A percentile compares a stretch with the other conserved stretches of the same genome.
Evolutionary conservation across 2,888 invertebrate genomes (phyloP).

Genomic region (Nomada fucata): DNA sequence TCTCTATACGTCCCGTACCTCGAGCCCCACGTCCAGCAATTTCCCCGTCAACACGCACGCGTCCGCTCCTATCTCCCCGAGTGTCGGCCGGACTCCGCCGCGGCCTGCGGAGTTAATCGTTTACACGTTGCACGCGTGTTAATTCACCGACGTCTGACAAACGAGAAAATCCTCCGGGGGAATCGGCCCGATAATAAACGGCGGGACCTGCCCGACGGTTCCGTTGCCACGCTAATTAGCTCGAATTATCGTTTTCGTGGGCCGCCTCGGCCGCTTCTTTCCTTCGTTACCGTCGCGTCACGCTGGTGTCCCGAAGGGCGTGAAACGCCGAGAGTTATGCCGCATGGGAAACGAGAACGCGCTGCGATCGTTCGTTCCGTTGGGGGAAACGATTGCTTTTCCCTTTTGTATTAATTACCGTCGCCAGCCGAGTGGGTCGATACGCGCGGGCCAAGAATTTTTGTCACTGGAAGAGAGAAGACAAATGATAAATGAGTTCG

Average conservation of each 20-base stretch:
- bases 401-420: background rate
- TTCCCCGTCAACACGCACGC: background rate
- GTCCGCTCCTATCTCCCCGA: background rate
- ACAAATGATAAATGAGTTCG: too few relatives aligned
- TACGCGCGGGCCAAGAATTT: too few relatives aligned
- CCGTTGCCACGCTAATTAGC: slow-evolving; percentile 48
- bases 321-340: background rate
- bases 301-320: slow-evolving; percentile 27
- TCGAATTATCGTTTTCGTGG: slow-evolving; percentile 41
- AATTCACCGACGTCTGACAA: slow-evolving; percentile 67
- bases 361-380: too few relatives aligned
- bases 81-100: background rate
- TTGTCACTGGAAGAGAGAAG: too few relatives aligned
- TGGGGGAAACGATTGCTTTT: too few relatives aligned
- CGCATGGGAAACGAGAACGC: slow-evolving; percentile 6
- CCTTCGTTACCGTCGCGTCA: background rate
- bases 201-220: background rate
- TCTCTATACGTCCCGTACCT: slow-evolving; percentile 25
- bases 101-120: slow-evolving; percentile 61
- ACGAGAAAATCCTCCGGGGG: slow-evolving; percentile 53
- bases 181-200: slow-evolving; percentile 49
- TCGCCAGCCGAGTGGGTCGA: too few relatives aligned
- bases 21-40: background rate
- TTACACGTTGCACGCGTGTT: slow-evolving; percentile 68
- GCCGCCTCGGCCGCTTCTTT: background rate